Conservation (phyloP, 2,888 invertebrate genomes). For the Chrysolina oricalcia region DNA sequence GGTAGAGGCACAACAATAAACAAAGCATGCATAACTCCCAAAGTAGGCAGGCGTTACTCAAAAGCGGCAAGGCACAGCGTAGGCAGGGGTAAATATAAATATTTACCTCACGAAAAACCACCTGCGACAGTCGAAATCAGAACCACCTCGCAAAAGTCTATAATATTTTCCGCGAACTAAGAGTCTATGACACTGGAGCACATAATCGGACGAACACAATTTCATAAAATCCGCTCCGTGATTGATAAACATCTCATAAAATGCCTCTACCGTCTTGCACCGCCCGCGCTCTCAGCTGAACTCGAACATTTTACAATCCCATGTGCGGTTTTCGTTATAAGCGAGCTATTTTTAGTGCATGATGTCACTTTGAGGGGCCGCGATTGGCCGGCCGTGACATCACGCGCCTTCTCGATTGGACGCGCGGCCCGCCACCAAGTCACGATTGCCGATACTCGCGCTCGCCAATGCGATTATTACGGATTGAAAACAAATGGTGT, state of each 20-base stretch:
- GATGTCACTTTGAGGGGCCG: slow-evolving; percentile 63
- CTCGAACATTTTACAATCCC: slow-evolving; percentile 69
- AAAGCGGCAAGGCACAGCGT: slow-evolving; percentile 23
- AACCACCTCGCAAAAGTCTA: slow-evolving; percentile 62
- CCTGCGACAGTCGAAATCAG: slow-evolving; percentile 66
- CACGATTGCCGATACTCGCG: slow-evolving; percentile 62
- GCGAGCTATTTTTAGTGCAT: slow-evolving; percentile 68
- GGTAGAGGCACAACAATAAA: slow-evolving; percentile 16
- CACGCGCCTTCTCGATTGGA: slow-evolving; percentile 62
- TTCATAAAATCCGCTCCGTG: slow-evolving; percentile 64
- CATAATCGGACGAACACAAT: slow-evolving; percentile 64
- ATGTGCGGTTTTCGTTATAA: slow-evolving; percentile 67
- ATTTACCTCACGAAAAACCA: slow-evolving; percentile 70
- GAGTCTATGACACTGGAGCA: slow-evolving; percentile 64
- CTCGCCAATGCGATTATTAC: slow-evolving; percentile 63
- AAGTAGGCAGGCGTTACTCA: slow-evolving; percentile 9
- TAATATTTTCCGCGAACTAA: slow-evolving; percentile 61
- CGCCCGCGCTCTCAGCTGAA: slow-evolving; percentile 67
- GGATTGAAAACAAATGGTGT: slow-evolving; percentile 63
- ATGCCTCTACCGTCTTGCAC: slow-evolving; percentile 61
- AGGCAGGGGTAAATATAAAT: slow-evolving; percentile 61
- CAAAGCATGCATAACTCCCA: slow-evolving; percentile 19
- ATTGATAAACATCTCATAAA: slow-evolving; percentile 69
- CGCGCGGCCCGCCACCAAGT: slow-evolving; percentile 58
- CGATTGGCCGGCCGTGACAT: slow-evolving; percentile 66